These are phyloP conservation scores for Sinocyclocheilus anophthalmus DNA, from an alignment of 2,113 vertebrate species.

Conservation along the genomic window DNA sequence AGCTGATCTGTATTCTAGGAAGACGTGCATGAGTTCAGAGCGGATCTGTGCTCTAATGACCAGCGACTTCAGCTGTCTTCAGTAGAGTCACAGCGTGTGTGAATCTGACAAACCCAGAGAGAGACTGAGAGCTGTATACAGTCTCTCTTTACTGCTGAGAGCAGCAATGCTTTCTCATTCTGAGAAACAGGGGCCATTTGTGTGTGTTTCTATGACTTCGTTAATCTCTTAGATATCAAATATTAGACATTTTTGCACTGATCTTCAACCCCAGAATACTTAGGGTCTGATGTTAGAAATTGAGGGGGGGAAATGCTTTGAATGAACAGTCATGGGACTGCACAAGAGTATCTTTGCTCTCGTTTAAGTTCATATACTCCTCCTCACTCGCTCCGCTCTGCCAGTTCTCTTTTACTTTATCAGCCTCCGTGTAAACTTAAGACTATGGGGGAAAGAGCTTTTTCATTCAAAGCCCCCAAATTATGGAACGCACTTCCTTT, in stretches of 20 bases:
- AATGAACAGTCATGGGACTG: too few relatives aligned
- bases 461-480: too few relatives aligned
- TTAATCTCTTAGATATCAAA: too few relatives aligned
- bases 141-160: not conserved
- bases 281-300: not conserved
- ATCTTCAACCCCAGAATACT: not conserved
- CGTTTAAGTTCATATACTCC: too few relatives aligned
- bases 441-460: too few relatives aligned
- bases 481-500: too few relatives aligned
- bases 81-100: not conserved
- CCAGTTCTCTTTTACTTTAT: too few relatives aligned
- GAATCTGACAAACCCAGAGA: not conserved
- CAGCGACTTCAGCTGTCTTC: not conserved
- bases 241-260: too few relatives aligned
- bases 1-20: not conserved
- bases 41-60: not conserved
- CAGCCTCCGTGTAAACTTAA: too few relatives aligned
- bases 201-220: not conserved
- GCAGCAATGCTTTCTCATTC: not conserved
- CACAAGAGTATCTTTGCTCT: too few relatives aligned
- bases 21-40: not conserved
- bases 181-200: not conserved
- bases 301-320: not conserved
- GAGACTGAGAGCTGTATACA: not conserved
- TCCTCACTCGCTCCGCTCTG: too few relatives aligned